Evolutionary conservation across 2,113 vertebrate genomes (phyloP).

Genomic region (Pollachius pollachius): DNA sequence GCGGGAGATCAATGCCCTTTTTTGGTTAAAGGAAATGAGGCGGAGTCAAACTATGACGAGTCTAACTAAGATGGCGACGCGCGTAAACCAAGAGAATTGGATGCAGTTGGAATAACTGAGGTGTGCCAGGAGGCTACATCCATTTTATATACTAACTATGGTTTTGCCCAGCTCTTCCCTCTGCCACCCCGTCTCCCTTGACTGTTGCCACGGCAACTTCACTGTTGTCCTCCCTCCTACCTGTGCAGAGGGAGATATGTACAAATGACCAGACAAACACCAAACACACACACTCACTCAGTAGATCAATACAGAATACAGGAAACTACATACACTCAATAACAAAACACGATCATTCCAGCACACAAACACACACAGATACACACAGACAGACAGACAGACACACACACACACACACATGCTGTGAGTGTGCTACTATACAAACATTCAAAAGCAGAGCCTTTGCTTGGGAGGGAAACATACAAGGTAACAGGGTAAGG

Average conservation of each 20-base stretch:
- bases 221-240: conserved; percentile 20
- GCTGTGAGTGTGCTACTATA: conserved; percentile 26
- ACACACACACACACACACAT: conserved; percentile 44
- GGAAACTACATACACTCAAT: too few relatives aligned
- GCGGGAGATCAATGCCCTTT: too few relatives aligned
- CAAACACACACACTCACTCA: conserved; percentile 47
- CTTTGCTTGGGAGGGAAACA: conserved; percentile 73
- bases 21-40: too few relatives aligned
- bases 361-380: conserved; percentile 34
- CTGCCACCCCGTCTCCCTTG: conserved; percentile 62
- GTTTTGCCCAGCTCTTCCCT: conserved; percentile 1
- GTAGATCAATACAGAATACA: conserved; percentile 56
- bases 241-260: too few relatives aligned
- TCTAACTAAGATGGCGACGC: too few relatives aligned
- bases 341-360: too few relatives aligned
- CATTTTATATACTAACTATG: too few relatives aligned
- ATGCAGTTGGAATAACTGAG: too few relatives aligned
- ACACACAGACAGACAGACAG: conserved; percentile 44
- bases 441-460: conserved; percentile 36
- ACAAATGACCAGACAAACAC: too few relatives aligned
- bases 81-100: too few relatives aligned
- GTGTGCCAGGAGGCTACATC: too few relatives aligned
- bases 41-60: too few relatives aligned
- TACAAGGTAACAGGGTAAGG: conserved; percentile 53
- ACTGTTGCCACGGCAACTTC: conserved; percentile 71